Percentiles rank a stretch among this genome's conserved stretches.
Conservation (phyloP, 2,888 invertebrate genomes). For the Stenotaenia linearis region DNA sequence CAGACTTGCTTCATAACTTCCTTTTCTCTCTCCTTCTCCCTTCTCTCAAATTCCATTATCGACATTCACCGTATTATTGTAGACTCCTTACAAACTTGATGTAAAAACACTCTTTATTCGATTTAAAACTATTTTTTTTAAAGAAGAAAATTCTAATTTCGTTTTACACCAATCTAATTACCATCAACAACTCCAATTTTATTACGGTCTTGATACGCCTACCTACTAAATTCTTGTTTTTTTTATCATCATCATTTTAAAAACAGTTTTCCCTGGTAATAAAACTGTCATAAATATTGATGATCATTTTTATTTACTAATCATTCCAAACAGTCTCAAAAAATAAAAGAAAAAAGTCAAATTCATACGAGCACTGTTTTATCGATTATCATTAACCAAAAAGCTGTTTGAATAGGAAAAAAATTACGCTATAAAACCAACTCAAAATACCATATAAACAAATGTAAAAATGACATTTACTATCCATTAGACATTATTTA, state of each 20-base stretch:
- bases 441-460: neutral
- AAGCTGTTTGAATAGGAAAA: neutral
- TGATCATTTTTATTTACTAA: neutral
- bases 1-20: slow-evolving; percentile 5
- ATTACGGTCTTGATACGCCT: neutral
- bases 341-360: too few species aligned
- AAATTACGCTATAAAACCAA: neutral
- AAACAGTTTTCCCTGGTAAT: neutral
- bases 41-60: neutral
- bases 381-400: neutral
- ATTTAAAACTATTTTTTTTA: neutral
- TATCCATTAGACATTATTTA: neutral
- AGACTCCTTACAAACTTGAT: neutral
- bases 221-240: neutral
- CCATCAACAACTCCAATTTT: neutral
- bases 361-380: neutral
- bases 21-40: slow-evolving; percentile 3
- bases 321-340: too few species aligned
- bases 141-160: neutral
- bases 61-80: slow-evolving; percentile 2
- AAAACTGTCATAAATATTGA: neutral
- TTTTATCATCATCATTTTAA: neutral
- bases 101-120: neutral
- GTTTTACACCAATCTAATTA: neutral
- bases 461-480: neutral